A percentile compares a stretch with the other conserved stretches of the same genome.
phyloP scores from a whole-genome alignment of 2,888 invertebrate genomes.

The Scaptodrosophila latifasciaeformis region DNA sequence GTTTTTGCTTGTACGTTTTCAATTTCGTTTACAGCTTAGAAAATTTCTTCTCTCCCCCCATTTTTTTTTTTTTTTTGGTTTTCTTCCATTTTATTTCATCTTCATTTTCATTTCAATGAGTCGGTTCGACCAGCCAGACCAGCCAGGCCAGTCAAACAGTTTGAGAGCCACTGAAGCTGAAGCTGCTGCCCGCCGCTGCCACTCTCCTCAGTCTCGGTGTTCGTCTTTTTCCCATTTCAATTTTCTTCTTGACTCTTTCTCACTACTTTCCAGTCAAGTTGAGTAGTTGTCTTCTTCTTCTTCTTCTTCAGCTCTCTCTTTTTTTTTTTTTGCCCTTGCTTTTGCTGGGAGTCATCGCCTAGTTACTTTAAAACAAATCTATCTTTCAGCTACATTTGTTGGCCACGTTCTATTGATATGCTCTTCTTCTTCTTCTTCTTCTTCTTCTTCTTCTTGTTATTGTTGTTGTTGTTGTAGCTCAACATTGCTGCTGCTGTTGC shows the following conservation, averaged over 20 bases:
- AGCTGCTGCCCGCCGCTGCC: no score
- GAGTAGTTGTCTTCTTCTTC: background rate
- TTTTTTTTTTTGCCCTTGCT: background rate
- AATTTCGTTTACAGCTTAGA: constrained; percentile 1
- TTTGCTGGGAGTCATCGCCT: constrained; percentile 4
- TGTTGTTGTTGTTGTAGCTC: background rate
- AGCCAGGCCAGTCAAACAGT: no score
- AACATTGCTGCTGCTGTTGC: background rate
- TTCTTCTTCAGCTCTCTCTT: background rate
- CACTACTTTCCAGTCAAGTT: constrained; percentile 10
- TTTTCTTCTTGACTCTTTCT: background rate
- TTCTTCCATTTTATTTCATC: constrained; percentile 44
- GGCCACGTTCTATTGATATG: no score
- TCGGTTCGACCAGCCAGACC: constrained; percentile 16
- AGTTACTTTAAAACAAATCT: constrained; percentile 35
- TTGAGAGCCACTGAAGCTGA: no score
- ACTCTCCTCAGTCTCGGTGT: no score
- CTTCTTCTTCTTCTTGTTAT: background rate
- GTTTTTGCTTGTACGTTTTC: constrained; percentile 1
- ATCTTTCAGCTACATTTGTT: constrained; percentile 18
- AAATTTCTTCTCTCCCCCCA: constrained; percentile 17
- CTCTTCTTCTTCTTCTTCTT: background rate
- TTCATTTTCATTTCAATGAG: constrained; percentile 38
- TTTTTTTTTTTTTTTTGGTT: constrained; percentile 36
- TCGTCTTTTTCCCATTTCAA: constrained; percentile 12